Conservation (phyloP, 2,888 invertebrate genomes). For the Platycheirus albimanus region DNA sequence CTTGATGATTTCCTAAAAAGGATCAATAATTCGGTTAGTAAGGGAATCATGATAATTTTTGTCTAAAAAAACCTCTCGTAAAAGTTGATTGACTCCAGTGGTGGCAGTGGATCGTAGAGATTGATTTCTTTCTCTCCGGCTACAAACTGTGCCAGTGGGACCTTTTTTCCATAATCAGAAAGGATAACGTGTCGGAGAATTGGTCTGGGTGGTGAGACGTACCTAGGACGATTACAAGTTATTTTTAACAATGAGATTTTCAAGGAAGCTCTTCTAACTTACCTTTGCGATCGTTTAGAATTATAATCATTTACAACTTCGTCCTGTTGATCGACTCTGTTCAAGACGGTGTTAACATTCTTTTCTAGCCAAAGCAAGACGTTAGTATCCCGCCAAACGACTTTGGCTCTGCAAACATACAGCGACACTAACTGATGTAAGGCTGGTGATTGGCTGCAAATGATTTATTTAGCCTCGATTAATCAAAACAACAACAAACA, state of each 20-base stretch:
- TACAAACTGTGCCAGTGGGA: slow-evolving; percentile 82
- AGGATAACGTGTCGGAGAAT: slow-evolving; percentile 82
- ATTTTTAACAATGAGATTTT: no score
- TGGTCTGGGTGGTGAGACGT: slow-evolving; percentile 81
- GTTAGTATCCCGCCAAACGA: slow-evolving; percentile 91
- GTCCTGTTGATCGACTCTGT: slow-evolving; percentile 86
- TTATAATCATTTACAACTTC: slow-evolving; percentile 85
- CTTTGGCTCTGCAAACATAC: slow-evolving; percentile 89
- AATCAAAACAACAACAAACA: slow-evolving; percentile 21
- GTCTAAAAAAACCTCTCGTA: slow-evolving; percentile 85
- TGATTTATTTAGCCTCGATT: slow-evolving; percentile 26
- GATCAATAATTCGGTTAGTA: not conserved
- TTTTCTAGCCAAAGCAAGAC: slow-evolving; percentile 90
- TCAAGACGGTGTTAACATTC: slow-evolving; percentile 87
- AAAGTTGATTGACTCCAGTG: slow-evolving; percentile 88
- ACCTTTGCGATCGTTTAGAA: slow-evolving; percentile 85
- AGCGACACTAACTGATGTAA: slow-evolving; percentile 88
- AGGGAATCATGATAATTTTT: slow-evolving; percentile 10
- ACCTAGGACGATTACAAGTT: no score
- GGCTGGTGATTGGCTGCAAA: slow-evolving; percentile 84
- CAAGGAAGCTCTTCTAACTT: not conserved
- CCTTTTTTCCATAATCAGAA: slow-evolving; percentile 83
- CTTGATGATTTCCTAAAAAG: slow-evolving; percentile 79
- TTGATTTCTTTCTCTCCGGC: slow-evolving; percentile 84
- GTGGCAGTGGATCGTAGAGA: slow-evolving; percentile 91